These are phyloP conservation scores for Salticus scenicus DNA, from an alignment of 2,888 invertebrate species.

Conservation along the genomic window DNA sequence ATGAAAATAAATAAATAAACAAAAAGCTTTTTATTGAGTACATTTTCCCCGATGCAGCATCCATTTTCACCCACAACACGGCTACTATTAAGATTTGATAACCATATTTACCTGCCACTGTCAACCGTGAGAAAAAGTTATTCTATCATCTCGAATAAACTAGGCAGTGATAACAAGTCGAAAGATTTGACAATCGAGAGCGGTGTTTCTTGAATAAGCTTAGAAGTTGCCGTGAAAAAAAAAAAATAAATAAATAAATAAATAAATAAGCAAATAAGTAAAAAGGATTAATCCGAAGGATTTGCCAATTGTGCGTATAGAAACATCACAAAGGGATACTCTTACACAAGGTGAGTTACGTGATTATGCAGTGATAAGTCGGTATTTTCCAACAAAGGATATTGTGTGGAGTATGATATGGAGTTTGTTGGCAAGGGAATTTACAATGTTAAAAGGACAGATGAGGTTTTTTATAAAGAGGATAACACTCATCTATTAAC, in stretches of 20 bases:
- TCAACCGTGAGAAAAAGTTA: constrained; percentile 17
- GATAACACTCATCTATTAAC: too few species aligned
- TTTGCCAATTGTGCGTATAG: neutral
- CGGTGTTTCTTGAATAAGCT: neutral
- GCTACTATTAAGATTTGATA: constrained; percentile 18
- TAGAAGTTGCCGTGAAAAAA: too few species aligned
- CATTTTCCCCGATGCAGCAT: neutral
- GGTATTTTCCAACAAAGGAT: too few species aligned
- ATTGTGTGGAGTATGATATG: too few species aligned
- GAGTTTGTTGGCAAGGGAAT: too few species aligned
- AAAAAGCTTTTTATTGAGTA: too few species aligned
- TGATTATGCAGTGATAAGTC: too few species aligned
- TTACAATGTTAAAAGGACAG: too few species aligned
- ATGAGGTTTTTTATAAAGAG: too few species aligned
- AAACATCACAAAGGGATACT: neutral
- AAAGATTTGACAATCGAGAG: neutral
- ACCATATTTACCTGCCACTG: constrained; percentile 13
- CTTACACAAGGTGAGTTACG: neutral
- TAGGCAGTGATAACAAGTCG: neutral
- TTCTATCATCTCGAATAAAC: neutral
- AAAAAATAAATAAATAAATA: too few species aligned
- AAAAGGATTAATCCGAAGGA: neutral
- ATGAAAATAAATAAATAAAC: too few species aligned
- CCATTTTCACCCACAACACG: constrained; percentile 14
- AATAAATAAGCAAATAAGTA: neutral